Conservation (phyloP, 2,113 vertebrate genomes). For the Pomatostomus ruficeps region DNA sequence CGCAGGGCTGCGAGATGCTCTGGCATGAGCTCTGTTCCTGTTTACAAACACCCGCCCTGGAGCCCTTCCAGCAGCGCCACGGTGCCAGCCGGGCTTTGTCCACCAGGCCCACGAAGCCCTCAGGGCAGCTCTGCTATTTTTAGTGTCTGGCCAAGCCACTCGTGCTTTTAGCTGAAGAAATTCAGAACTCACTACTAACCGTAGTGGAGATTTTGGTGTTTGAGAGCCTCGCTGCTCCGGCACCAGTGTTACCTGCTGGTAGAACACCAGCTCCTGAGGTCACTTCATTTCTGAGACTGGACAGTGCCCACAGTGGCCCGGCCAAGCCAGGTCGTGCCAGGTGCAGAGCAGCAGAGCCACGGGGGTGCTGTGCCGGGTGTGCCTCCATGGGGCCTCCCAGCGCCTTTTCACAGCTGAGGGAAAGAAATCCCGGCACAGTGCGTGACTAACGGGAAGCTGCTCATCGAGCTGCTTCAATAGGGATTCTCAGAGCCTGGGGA, state of each 20-base stretch:
- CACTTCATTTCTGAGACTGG: fast-evolving
- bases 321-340: neutral
- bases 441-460: neutral
- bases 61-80: neutral
- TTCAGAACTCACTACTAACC: neutral
- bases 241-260: fast-evolving
- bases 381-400: neutral
- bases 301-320: fast-evolving
- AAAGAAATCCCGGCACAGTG: neutral
- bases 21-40: neutral
- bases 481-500: neutral
- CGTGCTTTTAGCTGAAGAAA: neutral
- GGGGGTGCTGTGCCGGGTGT: neutral
- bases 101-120: neutral
- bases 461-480: neutral
- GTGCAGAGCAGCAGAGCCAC: neutral
- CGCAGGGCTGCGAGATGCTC: neutral
- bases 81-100: neutral
- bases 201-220: fast-evolving
- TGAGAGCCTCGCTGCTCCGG: fast-evolving
- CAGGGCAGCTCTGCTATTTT: neutral
- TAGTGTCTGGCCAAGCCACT: neutral
- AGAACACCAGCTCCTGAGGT: neutral
- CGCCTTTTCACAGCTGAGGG: neutral
- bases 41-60: neutral